Conservation (phyloP, 2,797 vertebrate genomes). For the Esox masquinongy region DNA sequence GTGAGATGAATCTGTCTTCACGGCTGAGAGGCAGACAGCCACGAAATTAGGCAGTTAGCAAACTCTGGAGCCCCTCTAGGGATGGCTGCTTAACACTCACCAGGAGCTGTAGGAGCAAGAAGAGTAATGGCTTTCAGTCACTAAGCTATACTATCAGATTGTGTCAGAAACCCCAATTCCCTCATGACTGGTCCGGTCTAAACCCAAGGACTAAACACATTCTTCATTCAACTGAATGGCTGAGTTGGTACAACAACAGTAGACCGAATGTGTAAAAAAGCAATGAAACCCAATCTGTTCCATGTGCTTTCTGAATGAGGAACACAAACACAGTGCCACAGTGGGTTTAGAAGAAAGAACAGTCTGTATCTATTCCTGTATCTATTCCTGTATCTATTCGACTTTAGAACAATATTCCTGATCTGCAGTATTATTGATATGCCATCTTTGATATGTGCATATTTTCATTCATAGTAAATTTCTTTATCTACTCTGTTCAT, state of each 20-base stretch:
- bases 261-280: slow-evolving; percentile 8
- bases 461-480: not conserved
- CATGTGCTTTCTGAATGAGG: not conserved
- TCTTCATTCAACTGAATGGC: slow-evolving; percentile 10
- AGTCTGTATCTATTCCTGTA: not conserved
- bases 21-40: slow-evolving; percentile 8
- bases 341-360: not conserved
- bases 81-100: slow-evolving; percentile 9
- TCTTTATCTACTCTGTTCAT: not conserved
- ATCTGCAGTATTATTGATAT: not conserved
- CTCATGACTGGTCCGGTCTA: slow-evolving; percentile 8
- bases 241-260: slow-evolving; percentile 7
- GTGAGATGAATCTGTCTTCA: slow-evolving; percentile 5
- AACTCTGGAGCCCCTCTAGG: slow-evolving; percentile 23
- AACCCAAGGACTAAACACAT: slow-evolving; percentile 20
- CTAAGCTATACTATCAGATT: slow-evolving; percentile 15
- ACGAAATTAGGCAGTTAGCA: slow-evolving; percentile 31
- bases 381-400: no score
- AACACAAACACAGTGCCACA: not conserved
- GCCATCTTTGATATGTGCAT: not conserved
- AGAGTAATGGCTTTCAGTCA: slow-evolving; percentile 13
- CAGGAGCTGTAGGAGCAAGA: slow-evolving; percentile 17
- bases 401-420: not conserved
- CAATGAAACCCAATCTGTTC: not conserved
- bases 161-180: slow-evolving; percentile 10